These are phyloP conservation scores for Lycopodina hypogea DNA, from an alignment of 37 sponge, comb jelly and placozoan genomes.

Conservation along the genomic window DNA sequence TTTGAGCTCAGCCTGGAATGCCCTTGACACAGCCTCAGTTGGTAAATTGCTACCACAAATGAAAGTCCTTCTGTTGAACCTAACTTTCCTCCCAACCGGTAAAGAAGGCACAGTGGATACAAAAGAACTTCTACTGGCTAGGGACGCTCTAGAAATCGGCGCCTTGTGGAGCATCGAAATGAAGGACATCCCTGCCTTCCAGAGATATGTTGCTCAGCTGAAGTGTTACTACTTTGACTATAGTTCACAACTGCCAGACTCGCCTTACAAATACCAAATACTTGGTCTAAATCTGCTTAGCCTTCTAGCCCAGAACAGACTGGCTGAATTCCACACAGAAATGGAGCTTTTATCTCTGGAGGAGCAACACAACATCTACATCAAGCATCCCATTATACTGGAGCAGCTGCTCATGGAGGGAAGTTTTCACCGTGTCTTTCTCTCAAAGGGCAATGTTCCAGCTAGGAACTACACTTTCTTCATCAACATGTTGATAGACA, in stretches of 20 bases:
- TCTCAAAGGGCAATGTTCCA: constrained; percentile 86
- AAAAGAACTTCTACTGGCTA: constrained; percentile 57
- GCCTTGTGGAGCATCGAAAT: constrained; percentile 91
- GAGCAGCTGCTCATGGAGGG: constrained; percentile 99
- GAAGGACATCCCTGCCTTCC: constrained; percentile 80
- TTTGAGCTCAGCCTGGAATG: constrained; percentile 67
- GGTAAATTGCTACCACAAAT: constrained; percentile 41
- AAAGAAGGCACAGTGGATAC: constrained; percentile 22
- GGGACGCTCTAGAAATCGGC: constrained; percentile 92
- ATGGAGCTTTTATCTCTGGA: constrained; percentile 79
- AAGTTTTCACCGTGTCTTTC: constrained; percentile 93
- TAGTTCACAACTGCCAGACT: constrained; percentile 49
- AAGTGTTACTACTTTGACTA: constrained; percentile 95
- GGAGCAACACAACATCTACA: constrained; percentile 79
- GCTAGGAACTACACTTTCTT: constrained; percentile 87
- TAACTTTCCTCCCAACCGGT: constrained; percentile 68
- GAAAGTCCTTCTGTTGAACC: constrained; percentile 51
- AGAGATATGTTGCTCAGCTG: constrained; percentile 92
- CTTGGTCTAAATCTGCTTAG: constrained; percentile 89
- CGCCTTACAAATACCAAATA: constrained; percentile 80
- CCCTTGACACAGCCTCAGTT: constrained; percentile 37
- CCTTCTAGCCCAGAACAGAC: constrained; percentile 84
- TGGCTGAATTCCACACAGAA: constrained; percentile 97
- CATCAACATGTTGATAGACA: constrained; percentile 82
- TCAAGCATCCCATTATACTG: constrained; percentile 83